These are phyloP conservation scores for Rhynchotus rufescens DNA, from an alignment of 2,797 vertebrate species.

Conservation along the genomic window DNA sequence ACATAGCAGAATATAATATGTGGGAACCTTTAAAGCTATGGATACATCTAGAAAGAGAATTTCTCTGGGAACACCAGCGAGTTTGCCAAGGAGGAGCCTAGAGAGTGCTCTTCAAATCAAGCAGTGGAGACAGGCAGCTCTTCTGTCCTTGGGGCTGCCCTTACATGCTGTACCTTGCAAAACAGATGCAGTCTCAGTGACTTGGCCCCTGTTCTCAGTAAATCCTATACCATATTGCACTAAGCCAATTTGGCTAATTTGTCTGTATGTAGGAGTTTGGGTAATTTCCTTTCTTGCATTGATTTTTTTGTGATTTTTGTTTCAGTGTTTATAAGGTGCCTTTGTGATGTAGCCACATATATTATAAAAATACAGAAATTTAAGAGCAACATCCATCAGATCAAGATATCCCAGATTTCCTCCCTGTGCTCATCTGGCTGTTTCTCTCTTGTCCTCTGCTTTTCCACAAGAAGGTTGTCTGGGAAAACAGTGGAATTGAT, in stretches of 20 bases:
- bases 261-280: background rate
- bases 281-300: background rate
- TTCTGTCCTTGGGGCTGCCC: background rate
- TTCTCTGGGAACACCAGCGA: background rate
- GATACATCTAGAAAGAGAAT: background rate
- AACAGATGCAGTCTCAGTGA: accelerated
- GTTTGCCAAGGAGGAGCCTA: background rate
- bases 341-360: background rate
- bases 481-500: background rate
- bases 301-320: background rate
- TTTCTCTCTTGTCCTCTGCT: background rate
- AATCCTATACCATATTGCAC: background rate
- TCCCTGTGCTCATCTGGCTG: background rate
- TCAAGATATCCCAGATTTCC: background rate
- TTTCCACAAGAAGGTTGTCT: background rate
- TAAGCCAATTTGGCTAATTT: background rate
- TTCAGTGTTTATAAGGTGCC: background rate
- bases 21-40: background rate
- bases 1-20: background rate
- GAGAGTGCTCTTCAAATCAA: background rate
- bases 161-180: background rate
- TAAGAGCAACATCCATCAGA: background rate
- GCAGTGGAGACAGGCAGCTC: background rate
- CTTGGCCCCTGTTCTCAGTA: background rate
- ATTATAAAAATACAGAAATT: background rate